A percentile compares a stretch with the other conserved stretches of the same genome.
Evolutionary conservation across 2,888 invertebrate species (phyloP).

Genomic region (Scaptomyza caliginosa): DNA sequence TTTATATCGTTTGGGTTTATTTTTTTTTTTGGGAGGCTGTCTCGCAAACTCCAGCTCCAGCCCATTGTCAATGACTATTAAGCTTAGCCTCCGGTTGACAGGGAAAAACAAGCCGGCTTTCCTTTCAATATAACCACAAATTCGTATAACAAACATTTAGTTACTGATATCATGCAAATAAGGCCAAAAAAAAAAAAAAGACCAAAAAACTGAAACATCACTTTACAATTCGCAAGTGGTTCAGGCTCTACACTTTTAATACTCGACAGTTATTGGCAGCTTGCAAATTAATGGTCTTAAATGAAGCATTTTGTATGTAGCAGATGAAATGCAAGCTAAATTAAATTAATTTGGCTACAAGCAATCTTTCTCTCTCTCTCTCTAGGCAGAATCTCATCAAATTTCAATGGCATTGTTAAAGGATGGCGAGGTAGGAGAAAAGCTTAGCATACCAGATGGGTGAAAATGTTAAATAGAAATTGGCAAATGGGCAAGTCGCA

Average conservation of each 20-base stretch:
- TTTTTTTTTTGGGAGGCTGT: neutral
- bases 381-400: slow-evolving; percentile 46
- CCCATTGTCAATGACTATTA: neutral
- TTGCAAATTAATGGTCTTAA: too few relatives aligned
- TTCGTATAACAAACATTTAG: too few relatives aligned
- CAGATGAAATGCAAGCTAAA: slow-evolving; percentile 38
- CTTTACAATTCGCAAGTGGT: slow-evolving; percentile 11
- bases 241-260: neutral
- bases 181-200: neutral
- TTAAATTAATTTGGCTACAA: slow-evolving; percentile 27
- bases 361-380: neutral
- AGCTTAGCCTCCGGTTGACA: neutral
- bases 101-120: too few relatives aligned
- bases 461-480: slow-evolving; percentile 26
- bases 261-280: neutral
- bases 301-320: slow-evolving; percentile 9
- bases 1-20: neutral
- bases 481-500: slow-evolving; percentile 14
- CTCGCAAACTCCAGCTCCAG: neutral
- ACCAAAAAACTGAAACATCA: neutral
- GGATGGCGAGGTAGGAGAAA: neutral
- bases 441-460: slow-evolving; percentile 1
- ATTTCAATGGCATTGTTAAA: slow-evolving; percentile 29
- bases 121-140: too few relatives aligned
- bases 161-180: too few relatives aligned